Evolutionary conservation across 2,888 invertebrate species (phyloP), one percentile per base, ranked within the genome.

Genomic region (Drosophila emarginata): DNA sequence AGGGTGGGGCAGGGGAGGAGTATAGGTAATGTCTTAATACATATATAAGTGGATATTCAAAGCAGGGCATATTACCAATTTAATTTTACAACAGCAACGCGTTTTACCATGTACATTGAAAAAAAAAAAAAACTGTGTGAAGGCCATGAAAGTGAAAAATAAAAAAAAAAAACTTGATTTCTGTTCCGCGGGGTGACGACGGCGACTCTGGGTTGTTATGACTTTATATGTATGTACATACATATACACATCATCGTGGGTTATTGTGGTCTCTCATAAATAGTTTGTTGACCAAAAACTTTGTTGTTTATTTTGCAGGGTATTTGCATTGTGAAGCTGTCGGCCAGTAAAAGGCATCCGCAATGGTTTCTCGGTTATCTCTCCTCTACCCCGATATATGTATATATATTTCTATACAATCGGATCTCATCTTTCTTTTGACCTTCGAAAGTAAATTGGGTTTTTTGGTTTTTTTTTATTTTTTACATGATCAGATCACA

Each of bases 91-190:
- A 59, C 67, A 69, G 56, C 45, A 51, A 54, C 64, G 61, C 66
- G 40, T 18, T 28, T 18, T 39, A 15, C 14, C 39, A 21, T 59
- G 61, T 61, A 64, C 79, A 76, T 72, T 71, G 76, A 75, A 80
- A 84, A 18, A 18, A 18, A 45, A 18, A 45, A 21, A 45, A 45
- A 45, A 87, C 82, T 84, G 84, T 84, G 84, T 84, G 84, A 84
- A 84, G 84, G 84, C 84, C 84, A 88, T 76, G 88, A 88, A 84
- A 84, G 87, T 87, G 83, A 78, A 86, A 84, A 52, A 61, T 58
- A 88, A 84, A 84, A 81, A 84, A 79, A 86, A 84, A 52, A 63
- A 61, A 75, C 69, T 66, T 67, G 68, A 77, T 57, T 69, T 61
- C 32, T 12, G 57, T 57, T 37, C 37, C 57, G 57, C 57, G 57